Evolutionary conservation across 2,888 invertebrate species (phyloP).

Genomic region (Boloria euphrosyne): DNA sequence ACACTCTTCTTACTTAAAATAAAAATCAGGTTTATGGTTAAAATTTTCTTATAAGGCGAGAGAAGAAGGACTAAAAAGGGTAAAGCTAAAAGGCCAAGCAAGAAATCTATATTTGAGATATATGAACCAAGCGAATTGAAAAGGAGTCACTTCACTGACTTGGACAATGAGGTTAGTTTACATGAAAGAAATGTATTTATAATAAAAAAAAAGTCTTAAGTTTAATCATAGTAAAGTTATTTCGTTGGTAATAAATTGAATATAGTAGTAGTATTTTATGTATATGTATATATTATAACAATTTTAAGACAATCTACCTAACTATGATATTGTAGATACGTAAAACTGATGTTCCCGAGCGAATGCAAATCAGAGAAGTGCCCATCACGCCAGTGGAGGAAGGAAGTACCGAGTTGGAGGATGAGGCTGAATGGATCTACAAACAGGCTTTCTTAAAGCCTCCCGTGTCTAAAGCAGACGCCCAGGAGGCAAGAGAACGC

Average conservation of each 20-base stretch:
- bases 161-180: constrained; percentile 88
- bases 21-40: no score
- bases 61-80: constrained; percentile 88
- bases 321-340: constrained; percentile 83
- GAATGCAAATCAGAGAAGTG: constrained; percentile 94
- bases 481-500: constrained; percentile 82
- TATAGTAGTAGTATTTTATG: no score
- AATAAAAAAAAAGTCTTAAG: no score
- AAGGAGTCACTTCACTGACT: constrained; percentile 96
- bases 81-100: constrained; percentile 88
- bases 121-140: constrained; percentile 99
- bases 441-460: constrained; percentile 94
- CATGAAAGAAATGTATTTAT: no score
- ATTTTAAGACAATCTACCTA: not conserved
- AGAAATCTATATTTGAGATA: constrained; percentile 95
- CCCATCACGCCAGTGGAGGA: constrained; percentile 92
- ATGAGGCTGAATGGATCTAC: constrained; percentile 99
- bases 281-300: no score
- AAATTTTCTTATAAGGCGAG: constrained; percentile 55
- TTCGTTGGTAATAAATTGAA: no score
- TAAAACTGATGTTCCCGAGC: constrained; percentile 94
- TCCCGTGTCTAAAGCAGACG: constrained; percentile 87
- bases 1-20: no score
- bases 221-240: no score
- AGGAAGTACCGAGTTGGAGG: constrained; percentile 93